A percentile compares a stretch with the other conserved stretches of the same genome.
These are phyloP conservation scores for Maconellicoccus hirsutus DNA, from an alignment of 1,140 invertebrate species.

Conservation along the genomic window DNA sequence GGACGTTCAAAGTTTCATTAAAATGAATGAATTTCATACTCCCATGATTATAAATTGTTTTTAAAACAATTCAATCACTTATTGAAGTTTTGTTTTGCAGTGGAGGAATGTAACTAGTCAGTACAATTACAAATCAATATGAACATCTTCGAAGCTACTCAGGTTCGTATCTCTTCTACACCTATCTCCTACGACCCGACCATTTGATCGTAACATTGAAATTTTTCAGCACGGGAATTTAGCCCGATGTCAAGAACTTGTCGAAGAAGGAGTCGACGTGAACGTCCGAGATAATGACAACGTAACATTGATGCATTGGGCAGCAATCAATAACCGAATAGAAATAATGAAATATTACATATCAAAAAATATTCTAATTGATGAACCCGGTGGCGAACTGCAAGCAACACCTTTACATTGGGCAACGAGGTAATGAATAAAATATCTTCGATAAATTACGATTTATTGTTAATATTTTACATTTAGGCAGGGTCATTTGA, in stretches of 20 bases:
- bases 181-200: too few species aligned
- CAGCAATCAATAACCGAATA: constrained; percentile 91
- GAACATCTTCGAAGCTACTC: constrained; percentile 10
- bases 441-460: background rate
- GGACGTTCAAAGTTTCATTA: too few species aligned
- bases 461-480: constrained; percentile 28
- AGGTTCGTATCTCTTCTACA: background rate
- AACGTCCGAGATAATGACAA: constrained; percentile 81
- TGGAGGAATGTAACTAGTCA: background rate
- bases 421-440: constrained; percentile 61
- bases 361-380: constrained; percentile 75
- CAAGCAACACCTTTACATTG: constrained; percentile 94
- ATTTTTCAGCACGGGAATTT: constrained; percentile 19
- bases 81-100: background rate
- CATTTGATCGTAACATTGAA: too few species aligned
- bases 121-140: background rate
- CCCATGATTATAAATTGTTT: too few species aligned
- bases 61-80: too few species aligned
- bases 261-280: constrained; percentile 80
- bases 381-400: constrained; percentile 90
- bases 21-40: too few species aligned
- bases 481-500: constrained; percentile 76
- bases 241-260: constrained; percentile 37
- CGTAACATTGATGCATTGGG: constrained; percentile 97
- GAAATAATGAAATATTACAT: constrained; percentile 86